Evolutionary conservation across 64 coral and sea anemone genomes (phyloP), one percentile per base, ranked within the genome.

Genomic region (Montipora cactus): DNA sequence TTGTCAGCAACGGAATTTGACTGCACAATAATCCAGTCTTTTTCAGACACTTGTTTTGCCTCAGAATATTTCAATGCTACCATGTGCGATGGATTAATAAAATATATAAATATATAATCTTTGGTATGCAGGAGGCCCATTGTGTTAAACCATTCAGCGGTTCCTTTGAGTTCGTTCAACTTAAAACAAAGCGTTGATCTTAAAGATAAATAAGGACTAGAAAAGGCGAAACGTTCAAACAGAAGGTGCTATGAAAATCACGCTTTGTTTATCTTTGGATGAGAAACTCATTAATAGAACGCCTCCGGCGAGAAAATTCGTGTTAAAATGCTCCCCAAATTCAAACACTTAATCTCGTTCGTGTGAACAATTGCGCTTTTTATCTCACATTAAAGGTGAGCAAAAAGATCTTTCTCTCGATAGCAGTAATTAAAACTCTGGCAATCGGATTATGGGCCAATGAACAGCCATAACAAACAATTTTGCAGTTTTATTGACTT

Each of bases 371-470:
- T 90, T 90, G 89, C 75, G 71, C 89, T 85, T 94, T 90, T 95
- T 85, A 86, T 90, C 77, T 83, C 11, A 67, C 77, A 94, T 94
- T 94, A 90, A 69, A 90, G 6, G 57, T 55, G n/a, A 77, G 79
- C 89, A 66, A 86, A 90, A 52, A 90, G 93, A 95, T 95, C 93
- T 90, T 78, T 7, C 16, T 47, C 22, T 71, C 90, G 93, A 95
- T 95, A 95, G 89, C 75, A 53, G 93, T 95, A 90, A 95, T 95
- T 95, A 95, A 95, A 95, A 86, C 47, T 80, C 51, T 85, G 88
- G 90, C 93, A 95, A 95, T 95, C 84, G 84, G 74, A 95, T 95
- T 90, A 90, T 84, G 79, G 25, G 67, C 93, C 93, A 95, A 95
- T 95, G 88, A 95, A 90, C 84, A 49, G 49, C 83, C 67, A 90